These are phyloP conservation scores for Nannoperca obscura DNA, from an alignment of 2,797 vertebrate species.

Conservation along the genomic window DNA sequence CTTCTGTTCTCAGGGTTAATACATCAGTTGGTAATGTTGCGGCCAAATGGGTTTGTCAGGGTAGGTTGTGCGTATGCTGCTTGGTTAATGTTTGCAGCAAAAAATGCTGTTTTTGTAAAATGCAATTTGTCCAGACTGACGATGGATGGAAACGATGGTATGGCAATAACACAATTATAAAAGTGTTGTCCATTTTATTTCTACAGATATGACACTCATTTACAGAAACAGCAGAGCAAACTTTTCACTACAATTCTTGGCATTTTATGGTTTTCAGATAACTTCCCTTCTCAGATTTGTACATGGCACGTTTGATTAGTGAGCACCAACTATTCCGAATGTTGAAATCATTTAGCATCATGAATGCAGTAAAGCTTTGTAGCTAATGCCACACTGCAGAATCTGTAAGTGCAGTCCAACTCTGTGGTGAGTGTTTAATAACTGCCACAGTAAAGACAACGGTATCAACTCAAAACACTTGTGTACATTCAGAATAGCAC, in stretches of 20 bases:
- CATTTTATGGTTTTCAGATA: constrained; percentile 15
- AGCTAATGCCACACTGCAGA: constrained; percentile 18
- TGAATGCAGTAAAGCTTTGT: constrained; percentile 14
- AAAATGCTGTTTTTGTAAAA: constrained; percentile 1
- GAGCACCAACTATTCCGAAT: constrained; percentile 11
- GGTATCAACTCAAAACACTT: constrained; percentile 33
- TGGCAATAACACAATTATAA: constrained; percentile 22
- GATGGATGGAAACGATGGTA: neutral
- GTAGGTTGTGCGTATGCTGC: neutral
- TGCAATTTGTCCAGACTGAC: neutral
- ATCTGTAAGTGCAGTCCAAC: constrained; percentile 41
- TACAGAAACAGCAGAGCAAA: constrained; percentile 45
- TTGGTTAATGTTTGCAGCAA: constrained; percentile 10
- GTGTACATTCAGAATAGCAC: constrained; percentile 77
- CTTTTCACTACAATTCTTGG: neutral
- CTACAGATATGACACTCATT: constrained; percentile 58
- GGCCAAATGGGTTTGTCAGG: neutral
- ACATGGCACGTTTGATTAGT: constrained; percentile 1
- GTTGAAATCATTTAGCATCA: constrained; percentile 2
- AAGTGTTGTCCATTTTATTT: constrained; percentile 68
- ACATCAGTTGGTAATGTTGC: neutral
- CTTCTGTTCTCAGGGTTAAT: constrained; percentile 1
- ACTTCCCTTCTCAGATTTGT: constrained; percentile 21
- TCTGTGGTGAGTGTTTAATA: constrained; percentile 20
- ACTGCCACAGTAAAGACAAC: constrained; percentile 14